Percentiles rank a stretch among this genome's conserved stretches.
Evolutionary conservation across 2,888 invertebrate genomes (phyloP).

Genomic region (Eremobia ochroleuca): DNA sequence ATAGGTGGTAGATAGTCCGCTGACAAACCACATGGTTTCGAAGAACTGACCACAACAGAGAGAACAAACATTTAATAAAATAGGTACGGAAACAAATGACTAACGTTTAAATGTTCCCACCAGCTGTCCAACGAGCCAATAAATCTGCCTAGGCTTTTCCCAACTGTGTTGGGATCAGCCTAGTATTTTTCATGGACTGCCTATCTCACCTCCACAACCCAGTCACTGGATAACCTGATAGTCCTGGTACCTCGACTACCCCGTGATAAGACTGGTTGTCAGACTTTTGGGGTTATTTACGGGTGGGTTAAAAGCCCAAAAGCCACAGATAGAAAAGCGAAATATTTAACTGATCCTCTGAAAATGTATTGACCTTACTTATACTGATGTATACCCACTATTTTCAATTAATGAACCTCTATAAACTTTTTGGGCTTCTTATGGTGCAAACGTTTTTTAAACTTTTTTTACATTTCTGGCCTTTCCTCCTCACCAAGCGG

Average conservation of each 20-base stretch:
- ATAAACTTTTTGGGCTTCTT: no score
- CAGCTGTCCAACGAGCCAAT: neutral
- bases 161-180: neutral
- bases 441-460: no score
- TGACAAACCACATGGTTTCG: slow-evolving; percentile 11
- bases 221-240: neutral
- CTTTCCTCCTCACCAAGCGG: no score
- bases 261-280: neutral
- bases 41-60: slow-evolving; percentile 17
- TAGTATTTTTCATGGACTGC: neutral
- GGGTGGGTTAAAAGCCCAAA: no score
- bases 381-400: no score
- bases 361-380: neutral
- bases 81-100: slow-evolving; percentile 11
- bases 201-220: no score
- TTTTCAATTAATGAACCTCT: no score
- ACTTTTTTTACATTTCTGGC: no score
- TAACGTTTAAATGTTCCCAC: slow-evolving; percentile 7
- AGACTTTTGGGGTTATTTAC: neutral
- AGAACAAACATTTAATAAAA: neutral
- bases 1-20: neutral
- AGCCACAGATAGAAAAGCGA: no score
- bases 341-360: no score
- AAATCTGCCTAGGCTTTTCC: neutral
- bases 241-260: neutral